phyloP scores from a whole-genome alignment of 2,797 vertebrate genomes.

The Hippopotamyrus pictus region DNA sequence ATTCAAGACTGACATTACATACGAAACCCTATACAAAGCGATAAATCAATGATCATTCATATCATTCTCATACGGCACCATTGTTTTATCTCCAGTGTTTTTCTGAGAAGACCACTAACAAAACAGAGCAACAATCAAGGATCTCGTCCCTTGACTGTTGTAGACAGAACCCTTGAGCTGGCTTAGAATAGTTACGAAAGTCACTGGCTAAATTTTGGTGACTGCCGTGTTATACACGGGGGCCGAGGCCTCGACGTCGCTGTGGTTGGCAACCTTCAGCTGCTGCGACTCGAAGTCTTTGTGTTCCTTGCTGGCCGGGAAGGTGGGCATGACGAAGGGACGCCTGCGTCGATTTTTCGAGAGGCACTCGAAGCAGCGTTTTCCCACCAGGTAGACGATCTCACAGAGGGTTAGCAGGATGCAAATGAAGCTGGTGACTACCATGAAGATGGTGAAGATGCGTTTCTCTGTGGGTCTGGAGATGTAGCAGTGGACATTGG shows the following conservation, averaged over 20 bases:
- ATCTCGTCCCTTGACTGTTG: not conserved
- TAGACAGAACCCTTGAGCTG: too few relatives aligned
- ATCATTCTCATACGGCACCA: not conserved
- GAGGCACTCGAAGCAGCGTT: slow-evolving; percentile 58
- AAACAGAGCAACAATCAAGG: not conserved
- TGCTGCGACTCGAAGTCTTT: slow-evolving; percentile 10
- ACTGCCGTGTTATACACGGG: slow-evolving; percentile 31
- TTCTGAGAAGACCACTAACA: not conserved
- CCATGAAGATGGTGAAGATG: slow-evolving; percentile 75
- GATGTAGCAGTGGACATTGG: slow-evolving; percentile 76
- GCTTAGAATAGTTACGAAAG: not conserved
- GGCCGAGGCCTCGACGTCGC: slow-evolving; percentile 30
- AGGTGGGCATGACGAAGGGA: slow-evolving; percentile 34
- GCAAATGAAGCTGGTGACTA: slow-evolving; percentile 64
- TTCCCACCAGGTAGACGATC: slow-evolving; percentile 66
- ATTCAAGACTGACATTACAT: not conserved
- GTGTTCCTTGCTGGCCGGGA: slow-evolving; percentile 35
- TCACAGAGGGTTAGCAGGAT: slow-evolving; percentile 67
- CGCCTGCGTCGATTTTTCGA: accelerated
- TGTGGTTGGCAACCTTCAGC: slow-evolving; percentile 1
- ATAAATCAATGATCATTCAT: not conserved
- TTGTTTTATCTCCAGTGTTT: not conserved
- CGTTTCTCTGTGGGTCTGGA: slow-evolving; percentile 75
- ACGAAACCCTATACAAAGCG: not conserved
- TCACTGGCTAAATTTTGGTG: not conserved